These are phyloP conservation scores for Erythrocercus mccallii DNA, from an alignment of 2,113 vertebrate species.

Conservation along the genomic window DNA sequence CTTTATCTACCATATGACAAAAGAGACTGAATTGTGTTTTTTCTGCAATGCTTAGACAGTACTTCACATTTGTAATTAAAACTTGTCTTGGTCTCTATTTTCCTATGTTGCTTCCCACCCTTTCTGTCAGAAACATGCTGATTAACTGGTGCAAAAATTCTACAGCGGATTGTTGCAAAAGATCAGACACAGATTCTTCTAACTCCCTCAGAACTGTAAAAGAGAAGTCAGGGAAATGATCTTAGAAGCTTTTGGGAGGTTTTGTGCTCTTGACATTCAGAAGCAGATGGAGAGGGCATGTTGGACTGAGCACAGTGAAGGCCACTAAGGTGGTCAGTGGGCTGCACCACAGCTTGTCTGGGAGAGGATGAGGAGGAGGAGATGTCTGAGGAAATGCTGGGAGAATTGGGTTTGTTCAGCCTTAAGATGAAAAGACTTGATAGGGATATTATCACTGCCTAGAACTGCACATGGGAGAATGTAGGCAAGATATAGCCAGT, in stretches of 20 bases:
- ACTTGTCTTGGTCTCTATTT: neutral
- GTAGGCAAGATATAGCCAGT: neutral
- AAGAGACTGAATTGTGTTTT: neutral
- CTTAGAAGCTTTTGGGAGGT: neutral
- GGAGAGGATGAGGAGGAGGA: too few relatives aligned
- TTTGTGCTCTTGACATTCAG: neutral
- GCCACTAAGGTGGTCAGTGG: fast-evolving
- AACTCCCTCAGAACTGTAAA: neutral
- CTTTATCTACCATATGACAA: neutral
- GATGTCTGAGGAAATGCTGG: neutral
- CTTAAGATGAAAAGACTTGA: neutral
- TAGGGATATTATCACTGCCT: neutral
- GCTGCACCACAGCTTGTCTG: neutral
- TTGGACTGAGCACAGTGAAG: neutral
- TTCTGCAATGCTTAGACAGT: neutral
- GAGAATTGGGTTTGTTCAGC: neutral
- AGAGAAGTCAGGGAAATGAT: neutral
- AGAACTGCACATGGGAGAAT: neutral
- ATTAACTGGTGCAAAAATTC: neutral
- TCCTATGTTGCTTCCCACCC: neutral
- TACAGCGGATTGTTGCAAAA: neutral
- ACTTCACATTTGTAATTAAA: neutral
- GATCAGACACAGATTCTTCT: neutral
- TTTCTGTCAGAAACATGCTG: neutral
- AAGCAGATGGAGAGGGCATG: neutral